Evolutionary conservation across 64 coral and sea anemone species (phyloP), one percentile per base, ranked within the genome.

Genomic region (Dendronephthya gigantea): DNA sequence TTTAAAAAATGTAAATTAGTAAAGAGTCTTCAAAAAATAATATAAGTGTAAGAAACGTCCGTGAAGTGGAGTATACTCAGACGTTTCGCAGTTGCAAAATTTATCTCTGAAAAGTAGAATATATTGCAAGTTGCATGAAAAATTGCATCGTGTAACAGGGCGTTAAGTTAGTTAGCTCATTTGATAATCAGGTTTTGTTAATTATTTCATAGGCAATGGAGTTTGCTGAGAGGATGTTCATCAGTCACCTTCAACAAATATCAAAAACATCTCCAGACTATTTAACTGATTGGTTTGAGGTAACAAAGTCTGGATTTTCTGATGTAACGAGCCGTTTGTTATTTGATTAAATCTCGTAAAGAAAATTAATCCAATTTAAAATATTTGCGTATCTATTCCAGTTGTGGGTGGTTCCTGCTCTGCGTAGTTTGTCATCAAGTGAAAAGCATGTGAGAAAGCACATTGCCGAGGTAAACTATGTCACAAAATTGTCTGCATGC

Each of bases 191-290:
- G 41, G 41, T 45, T 45, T 28, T 40, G n/a, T n/a, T n/a, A 13
- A 83, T 62, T 86, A 4, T 13, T 75, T 43, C 83, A 36, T 11
- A 96, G 94, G 91, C 84, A 10, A 87, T 96, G 76, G 94, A 96
- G 38, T 96, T 96, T 34, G 22, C 92, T 70, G 89, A 93, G 25
- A 88, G 88, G 29, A 89, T 96, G 81, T 84, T 83, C 22, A 66
- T 37, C 34, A 72, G 50, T 66, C 94, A 96, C 43, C 92, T 89
- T 49, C n/a, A 93, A 31, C 89, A 96, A 74, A 88, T 96, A 14
- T 62, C 55, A 62, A 68, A 38, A 33, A 36, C 49, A 15, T 30
- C 86, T 14, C 88, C 39, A 40, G 27, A 83, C 17, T 85, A 88
- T 48, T 83, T 92, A 39, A 68, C 90, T 33, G 86, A 38, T 31